Percentiles rank a stretch among this genome's conserved stretches.
phyloP scores from a whole-genome alignment of 2,113 vertebrate genomes.

The Corydoras sp. region DNA sequence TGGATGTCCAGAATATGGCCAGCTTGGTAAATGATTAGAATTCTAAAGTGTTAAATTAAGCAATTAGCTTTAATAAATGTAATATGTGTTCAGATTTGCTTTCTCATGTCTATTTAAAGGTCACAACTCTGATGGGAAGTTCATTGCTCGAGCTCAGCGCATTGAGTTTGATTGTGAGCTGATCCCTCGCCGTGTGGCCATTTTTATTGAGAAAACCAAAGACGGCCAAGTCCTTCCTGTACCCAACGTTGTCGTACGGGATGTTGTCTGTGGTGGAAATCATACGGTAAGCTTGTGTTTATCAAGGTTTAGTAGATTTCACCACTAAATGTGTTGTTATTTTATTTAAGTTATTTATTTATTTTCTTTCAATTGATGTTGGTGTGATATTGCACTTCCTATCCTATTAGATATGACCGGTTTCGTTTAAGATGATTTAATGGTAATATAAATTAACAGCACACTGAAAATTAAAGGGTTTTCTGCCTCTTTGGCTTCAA shows the following conservation, averaged over 20 bases:
- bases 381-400: no score
- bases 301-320: no score
- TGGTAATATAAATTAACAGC: no score
- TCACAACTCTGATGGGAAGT: conserved; percentile 94
- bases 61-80: neutral
- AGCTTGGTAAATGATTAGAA: conserved; percentile 74
- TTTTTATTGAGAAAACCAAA: conserved; percentile 96
- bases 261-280: conserved; percentile 84
- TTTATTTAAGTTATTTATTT: no score
- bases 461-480: no score
- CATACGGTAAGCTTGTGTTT: conserved; percentile 73
- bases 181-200: conserved; percentile 84
- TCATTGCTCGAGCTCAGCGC: conserved; percentile 89
- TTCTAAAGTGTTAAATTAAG: neutral
- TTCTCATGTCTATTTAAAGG: conserved; percentile 57
- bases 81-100: neutral
- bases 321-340: no score
- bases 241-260: conserved; percentile 89
- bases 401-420: no score
- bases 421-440: no score
- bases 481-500: no score
- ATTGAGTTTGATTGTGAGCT: conserved; percentile 97
- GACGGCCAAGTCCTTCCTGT: conserved; percentile 90
- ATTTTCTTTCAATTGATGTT: no score
- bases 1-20: conserved; percentile 90